A percentile compares a stretch with the other conserved stretches of the same genome.
These are phyloP conservation scores for Acronicta aceris DNA, from an alignment of 2,888 invertebrate species.

Conservation along the genomic window DNA sequence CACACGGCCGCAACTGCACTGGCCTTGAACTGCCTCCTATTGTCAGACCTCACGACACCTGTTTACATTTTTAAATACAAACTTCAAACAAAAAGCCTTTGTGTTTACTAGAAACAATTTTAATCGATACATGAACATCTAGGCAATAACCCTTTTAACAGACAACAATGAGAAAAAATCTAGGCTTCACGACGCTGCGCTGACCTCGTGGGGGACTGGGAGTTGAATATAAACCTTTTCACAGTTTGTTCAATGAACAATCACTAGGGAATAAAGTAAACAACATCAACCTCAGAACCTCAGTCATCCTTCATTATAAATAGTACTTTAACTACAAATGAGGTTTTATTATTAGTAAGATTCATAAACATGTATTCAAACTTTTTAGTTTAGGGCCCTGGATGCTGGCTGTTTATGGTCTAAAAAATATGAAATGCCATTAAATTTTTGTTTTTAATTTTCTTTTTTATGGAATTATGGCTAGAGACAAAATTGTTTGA, in stretches of 20 bases:
- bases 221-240: too few species aligned
- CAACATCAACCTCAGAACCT: too few species aligned
- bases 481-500: too few species aligned
- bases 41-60: slow-evolving; percentile 36
- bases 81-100: slow-evolving; percentile 25
- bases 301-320: too few species aligned
- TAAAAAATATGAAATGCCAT: not conserved
- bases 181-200: slow-evolving; percentile 3
- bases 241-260: too few species aligned
- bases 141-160: not conserved
- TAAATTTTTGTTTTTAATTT: not conserved
- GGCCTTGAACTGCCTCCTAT: slow-evolving; percentile 53
- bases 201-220: not conserved
- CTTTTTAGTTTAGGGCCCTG: too few species aligned
- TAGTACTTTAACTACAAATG: too few species aligned
- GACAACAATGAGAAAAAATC: too few species aligned
- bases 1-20: slow-evolving; percentile 36
- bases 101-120: slow-evolving; percentile 14
- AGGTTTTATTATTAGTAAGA: too few species aligned
- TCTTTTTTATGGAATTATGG: not conserved
- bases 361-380: too few species aligned
- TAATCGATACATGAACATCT: slow-evolving; percentile 1
- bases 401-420: not conserved
- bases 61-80: slow-evolving; percentile 31
- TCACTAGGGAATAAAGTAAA: too few species aligned